phyloP scores from a whole-genome alignment of 2,797 vertebrate species.

The Megalops cyprinoides region DNA sequence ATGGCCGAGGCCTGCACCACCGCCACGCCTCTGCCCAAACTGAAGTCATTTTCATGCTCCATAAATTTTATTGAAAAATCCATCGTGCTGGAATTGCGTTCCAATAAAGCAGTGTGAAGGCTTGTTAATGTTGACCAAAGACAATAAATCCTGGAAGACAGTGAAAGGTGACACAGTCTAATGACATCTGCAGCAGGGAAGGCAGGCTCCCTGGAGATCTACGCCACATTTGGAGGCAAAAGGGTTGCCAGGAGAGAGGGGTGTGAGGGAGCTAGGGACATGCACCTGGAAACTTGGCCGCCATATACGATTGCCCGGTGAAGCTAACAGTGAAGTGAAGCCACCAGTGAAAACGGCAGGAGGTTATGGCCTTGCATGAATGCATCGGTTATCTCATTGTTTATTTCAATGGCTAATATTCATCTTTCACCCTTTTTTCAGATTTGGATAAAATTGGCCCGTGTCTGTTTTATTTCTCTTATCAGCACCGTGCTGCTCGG shows the following conservation, averaged over 20 bases:
- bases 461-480: conserved; percentile 9
- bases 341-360: not conserved
- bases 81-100: conserved; percentile 49
- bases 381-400: not conserved
- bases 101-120: conserved; percentile 54
- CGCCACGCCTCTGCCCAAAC: conserved; percentile 29
- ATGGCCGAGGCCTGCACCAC: not conserved
- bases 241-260: conserved; percentile 45
- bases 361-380: not conserved
- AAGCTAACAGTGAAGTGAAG: conserved; percentile 43
- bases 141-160: conserved; percentile 55
- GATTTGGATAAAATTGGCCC: conserved; percentile 10
- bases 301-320: conserved; percentile 40
- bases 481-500: not conserved
- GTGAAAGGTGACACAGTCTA: conserved; percentile 65
- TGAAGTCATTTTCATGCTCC: conserved; percentile 67
- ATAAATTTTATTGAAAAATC: conserved; percentile 72
- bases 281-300: conserved; percentile 55
- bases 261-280: conserved; percentile 52
- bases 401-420: not conserved
- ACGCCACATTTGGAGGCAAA: conserved; percentile 47
- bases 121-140: conserved; percentile 55
- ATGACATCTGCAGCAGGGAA: conserved; percentile 66
- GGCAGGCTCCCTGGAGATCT: conserved; percentile 42
- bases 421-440: not conserved